Conservation (phyloP, 2,113 vertebrate species). For the Menidia beryllina region DNA sequence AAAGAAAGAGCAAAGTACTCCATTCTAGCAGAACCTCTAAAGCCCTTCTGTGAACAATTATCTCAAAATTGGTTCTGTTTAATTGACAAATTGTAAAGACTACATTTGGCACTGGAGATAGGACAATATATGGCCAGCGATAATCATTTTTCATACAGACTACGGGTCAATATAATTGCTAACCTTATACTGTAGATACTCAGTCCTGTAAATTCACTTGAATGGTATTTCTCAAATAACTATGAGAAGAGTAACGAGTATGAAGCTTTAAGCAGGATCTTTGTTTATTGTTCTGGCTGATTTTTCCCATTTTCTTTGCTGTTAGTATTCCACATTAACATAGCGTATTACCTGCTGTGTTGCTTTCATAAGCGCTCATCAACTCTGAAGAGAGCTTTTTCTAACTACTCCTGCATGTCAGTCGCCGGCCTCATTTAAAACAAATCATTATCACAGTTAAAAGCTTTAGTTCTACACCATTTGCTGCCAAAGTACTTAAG, state of each 20-base stretch:
- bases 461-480: conserved; percentile 63
- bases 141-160: too few species aligned
- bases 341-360: conserved; percentile 34
- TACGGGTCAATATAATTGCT: background rate
- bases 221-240: background rate
- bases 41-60: background rate
- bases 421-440: conserved; percentile 48
- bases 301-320: background rate
- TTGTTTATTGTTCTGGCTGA: conserved; percentile 4
- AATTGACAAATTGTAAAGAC: background rate
- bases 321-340: conserved; percentile 7
- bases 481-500: conserved; percentile 73
- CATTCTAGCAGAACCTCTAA: background rate
- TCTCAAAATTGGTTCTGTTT: background rate
- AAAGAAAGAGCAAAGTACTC: background rate
- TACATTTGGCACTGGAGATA: background rate
- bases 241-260: background rate
- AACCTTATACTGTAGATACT: background rate
- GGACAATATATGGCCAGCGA: background rate
- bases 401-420: conserved; percentile 30
- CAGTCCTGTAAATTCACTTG: background rate
- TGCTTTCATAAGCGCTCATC: conserved; percentile 29
- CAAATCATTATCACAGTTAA: conserved; percentile 51
- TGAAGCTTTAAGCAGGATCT: background rate
- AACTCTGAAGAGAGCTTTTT: conserved; percentile 23